Evolutionary conservation across 2,888 invertebrate genomes (phyloP).

Genomic region (Congeria kusceri): DNA sequence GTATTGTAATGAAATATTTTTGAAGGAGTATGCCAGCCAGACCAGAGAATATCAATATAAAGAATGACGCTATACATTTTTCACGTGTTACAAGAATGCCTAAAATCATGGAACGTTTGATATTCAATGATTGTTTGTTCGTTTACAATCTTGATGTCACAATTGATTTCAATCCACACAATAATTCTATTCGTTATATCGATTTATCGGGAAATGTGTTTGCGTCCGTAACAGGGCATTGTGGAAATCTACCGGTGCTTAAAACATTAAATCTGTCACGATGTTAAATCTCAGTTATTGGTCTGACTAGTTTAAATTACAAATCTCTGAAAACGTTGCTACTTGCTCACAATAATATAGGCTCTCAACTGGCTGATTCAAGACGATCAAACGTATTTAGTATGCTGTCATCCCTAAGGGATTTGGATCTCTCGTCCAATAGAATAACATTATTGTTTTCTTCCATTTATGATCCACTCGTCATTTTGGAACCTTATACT

Average conservation of each 20-base stretch:
- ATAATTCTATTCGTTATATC: constrained; percentile 1
- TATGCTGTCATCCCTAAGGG: neutral
- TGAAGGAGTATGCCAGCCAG: no score
- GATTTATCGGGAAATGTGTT: constrained; percentile 34
- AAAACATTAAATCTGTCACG: constrained; percentile 21
- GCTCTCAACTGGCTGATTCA: neutral
- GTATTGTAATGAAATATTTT: no score
- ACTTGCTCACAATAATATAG: constrained; percentile 15
- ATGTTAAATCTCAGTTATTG: constrained; percentile 20
- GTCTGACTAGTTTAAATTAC: neutral
- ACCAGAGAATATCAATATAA: no score
- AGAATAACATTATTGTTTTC: constrained; percentile 22
- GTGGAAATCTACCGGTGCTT: constrained; percentile 16
- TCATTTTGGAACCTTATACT: constrained; percentile 14
- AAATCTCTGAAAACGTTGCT: neutral
- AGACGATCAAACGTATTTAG: constrained; percentile 3
- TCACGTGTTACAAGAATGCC: no score
- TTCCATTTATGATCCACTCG: constrained; percentile 2
- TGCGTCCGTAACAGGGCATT: constrained; percentile 12
- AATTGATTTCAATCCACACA: neutral
- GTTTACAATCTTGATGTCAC: neutral
- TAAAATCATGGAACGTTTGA: neutral
- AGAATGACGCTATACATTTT: no score
- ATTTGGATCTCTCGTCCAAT: constrained; percentile 28
- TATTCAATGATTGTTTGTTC: neutral